phyloP scores from a whole-genome alignment of 2,113 vertebrate genomes.

The Probosciger aterrimus region DNA sequence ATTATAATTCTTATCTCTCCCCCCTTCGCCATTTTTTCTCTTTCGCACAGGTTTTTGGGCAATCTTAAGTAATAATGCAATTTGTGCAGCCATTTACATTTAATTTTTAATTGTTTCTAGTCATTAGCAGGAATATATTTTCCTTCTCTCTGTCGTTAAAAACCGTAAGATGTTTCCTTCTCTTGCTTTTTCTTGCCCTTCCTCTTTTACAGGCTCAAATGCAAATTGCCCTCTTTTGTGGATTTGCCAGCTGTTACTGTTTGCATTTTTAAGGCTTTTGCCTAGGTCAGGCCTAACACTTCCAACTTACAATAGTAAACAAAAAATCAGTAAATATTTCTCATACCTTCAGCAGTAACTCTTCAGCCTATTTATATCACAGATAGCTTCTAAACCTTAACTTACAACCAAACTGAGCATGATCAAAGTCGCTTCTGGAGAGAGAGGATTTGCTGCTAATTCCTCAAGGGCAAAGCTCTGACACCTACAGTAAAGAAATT shows the following conservation, averaged over 20 bases:
- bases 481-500: neutral
- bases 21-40: neutral
- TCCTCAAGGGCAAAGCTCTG: neutral
- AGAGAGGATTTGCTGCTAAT: neutral
- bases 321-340: neutral
- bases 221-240: neutral
- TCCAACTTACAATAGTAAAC: neutral
- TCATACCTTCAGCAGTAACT: neutral
- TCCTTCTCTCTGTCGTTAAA: neutral
- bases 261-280: neutral
- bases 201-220: neutral
- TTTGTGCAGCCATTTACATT: neutral
- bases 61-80: neutral
- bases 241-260: neutral
- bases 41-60: neutral
- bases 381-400: neutral
- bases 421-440: neutral
- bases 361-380: neutral
- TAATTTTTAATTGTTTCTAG: neutral
- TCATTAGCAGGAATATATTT: neutral
- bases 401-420: neutral
- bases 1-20: neutral
- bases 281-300: neutral
- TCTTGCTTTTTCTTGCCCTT: neutral
- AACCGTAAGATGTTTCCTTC: neutral